Percentiles rank a stretch among this genome's conserved stretches.
Evolutionary conservation across 1,140 invertebrate species (phyloP).

Genomic region (Trachymyrmex cornetzi): DNA sequence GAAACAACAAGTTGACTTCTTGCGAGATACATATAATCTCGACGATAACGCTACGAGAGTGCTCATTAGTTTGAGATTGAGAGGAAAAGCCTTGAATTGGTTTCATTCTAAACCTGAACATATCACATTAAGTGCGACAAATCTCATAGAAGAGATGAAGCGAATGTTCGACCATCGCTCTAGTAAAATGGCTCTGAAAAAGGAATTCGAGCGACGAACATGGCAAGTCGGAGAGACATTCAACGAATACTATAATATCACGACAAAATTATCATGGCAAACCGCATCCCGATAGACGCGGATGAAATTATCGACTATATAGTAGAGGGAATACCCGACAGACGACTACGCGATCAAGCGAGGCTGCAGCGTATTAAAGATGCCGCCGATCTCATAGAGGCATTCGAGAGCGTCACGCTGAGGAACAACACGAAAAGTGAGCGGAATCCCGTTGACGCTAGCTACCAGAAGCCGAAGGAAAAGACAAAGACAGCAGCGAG

Average conservation of each 20-base stretch:
- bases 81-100: background rate
- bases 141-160: too few relatives aligned
- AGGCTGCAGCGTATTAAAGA: background rate
- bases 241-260: conserved; percentile 11
- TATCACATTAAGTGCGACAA: background rate
- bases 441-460: background rate
- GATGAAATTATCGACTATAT: conserved; percentile 23
- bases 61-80: background rate
- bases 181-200: background rate
- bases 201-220: background rate
- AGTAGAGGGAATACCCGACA: background rate
- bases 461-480: too few relatives aligned
- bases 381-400: background rate
- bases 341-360: background rate
- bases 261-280: conserved; percentile 10
- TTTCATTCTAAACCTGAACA: background rate
- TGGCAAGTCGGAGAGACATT: background rate
- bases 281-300: background rate
- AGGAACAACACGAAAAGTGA: background rate
- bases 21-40: background rate
- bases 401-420: conserved; percentile 35
- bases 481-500: too few relatives aligned
- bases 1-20: background rate
- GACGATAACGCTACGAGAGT: background rate
- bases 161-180: too few relatives aligned